These are phyloP conservation scores for Patella vulgata DNA, from an alignment of 1,140 invertebrate species.

Conservation along the genomic window DNA sequence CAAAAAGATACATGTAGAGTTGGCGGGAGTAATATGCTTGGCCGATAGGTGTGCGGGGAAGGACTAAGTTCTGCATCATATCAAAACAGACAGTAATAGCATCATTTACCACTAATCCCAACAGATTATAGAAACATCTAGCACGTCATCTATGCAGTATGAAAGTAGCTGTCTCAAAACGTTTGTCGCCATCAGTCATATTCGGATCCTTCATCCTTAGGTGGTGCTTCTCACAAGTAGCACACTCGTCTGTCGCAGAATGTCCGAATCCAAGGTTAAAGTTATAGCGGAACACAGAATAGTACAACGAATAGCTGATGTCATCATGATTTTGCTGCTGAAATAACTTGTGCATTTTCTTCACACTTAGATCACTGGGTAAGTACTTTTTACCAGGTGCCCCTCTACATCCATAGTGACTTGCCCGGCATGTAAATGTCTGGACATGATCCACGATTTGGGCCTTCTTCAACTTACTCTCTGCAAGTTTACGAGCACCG, in stretches of 20 bases:
- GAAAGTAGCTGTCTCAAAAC: not conserved
- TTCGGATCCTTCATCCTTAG: not conserved
- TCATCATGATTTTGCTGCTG: slow-evolving; percentile 17
- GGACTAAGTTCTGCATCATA: slow-evolving; percentile 22
- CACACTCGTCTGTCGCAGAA: slow-evolving; percentile 6
- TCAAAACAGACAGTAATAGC: slow-evolving; percentile 15
- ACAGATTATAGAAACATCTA: slow-evolving; percentile 10
- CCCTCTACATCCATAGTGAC: slow-evolving; percentile 7
- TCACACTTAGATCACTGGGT: slow-evolving; percentile 11
- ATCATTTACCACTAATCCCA: slow-evolving; percentile 9
- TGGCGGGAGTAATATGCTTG: slow-evolving; percentile 18
- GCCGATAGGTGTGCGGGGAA: slow-evolving; percentile 15
- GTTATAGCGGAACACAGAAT: slow-evolving; percentile 5
- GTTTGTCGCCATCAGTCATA: not conserved
- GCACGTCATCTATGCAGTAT: slow-evolving; percentile 12
- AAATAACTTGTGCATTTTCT: slow-evolving; percentile 15
- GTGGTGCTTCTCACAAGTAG: not conserved
- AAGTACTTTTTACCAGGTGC: slow-evolving; percentile 17
- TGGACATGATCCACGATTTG: slow-evolving; percentile 9
- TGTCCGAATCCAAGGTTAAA: slow-evolving; percentile 27
- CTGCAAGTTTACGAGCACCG: not conserved
- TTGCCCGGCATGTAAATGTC: slow-evolving; percentile 13
- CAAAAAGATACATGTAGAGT: slow-evolving; percentile 18
- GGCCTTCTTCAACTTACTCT: not conserved
- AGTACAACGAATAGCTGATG: slow-evolving; percentile 16